Evolutionary conservation across 2,888 invertebrate genomes (phyloP).

Genomic region (Patella ulyssiponensis): DNA sequence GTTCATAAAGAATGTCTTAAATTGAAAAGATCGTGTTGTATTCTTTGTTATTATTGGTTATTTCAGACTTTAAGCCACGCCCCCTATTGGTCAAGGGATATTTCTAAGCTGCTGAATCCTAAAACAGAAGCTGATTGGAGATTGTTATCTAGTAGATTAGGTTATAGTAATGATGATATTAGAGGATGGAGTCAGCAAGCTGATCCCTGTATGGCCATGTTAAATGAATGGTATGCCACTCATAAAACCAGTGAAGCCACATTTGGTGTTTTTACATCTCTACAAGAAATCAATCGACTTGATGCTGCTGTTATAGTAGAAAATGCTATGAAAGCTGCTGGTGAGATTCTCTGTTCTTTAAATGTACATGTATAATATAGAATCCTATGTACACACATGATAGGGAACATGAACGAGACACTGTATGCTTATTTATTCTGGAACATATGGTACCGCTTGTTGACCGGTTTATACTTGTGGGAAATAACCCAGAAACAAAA

Average conservation of each 20-base stretch:
- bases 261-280: slow-evolving; percentile 53
- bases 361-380: too few relatives aligned
- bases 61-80: slow-evolving; percentile 66
- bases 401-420: too few relatives aligned
- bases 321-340: slow-evolving; percentile 60
- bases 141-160: slow-evolving; percentile 63
- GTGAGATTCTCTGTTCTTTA: slow-evolving; percentile 30
- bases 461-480: too few relatives aligned
- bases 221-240: slow-evolving; percentile 69
- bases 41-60: slow-evolving; percentile 42
- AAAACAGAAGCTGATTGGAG: slow-evolving; percentile 65
- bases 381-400: too few relatives aligned
- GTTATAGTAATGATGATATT: slow-evolving; percentile 66
- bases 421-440: too few relatives aligned
- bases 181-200: slow-evolving; percentile 65
- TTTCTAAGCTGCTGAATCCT: slow-evolving; percentile 64
- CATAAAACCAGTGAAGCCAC: slow-evolving; percentile 64
- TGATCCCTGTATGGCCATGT: slow-evolving; percentile 67
- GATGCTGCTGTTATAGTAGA: slow-evolving; percentile 65
- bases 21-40: too few relatives aligned
- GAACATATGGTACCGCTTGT: too few relatives aligned
- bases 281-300: slow-evolving; percentile 64
- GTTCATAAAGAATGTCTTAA: too few relatives aligned
- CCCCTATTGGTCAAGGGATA: slow-evolving; percentile 66
- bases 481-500: too few relatives aligned